Evolutionary conservation across 2,888 invertebrate genomes (phyloP).

Genomic region (Epinotia demarniana): DNA sequence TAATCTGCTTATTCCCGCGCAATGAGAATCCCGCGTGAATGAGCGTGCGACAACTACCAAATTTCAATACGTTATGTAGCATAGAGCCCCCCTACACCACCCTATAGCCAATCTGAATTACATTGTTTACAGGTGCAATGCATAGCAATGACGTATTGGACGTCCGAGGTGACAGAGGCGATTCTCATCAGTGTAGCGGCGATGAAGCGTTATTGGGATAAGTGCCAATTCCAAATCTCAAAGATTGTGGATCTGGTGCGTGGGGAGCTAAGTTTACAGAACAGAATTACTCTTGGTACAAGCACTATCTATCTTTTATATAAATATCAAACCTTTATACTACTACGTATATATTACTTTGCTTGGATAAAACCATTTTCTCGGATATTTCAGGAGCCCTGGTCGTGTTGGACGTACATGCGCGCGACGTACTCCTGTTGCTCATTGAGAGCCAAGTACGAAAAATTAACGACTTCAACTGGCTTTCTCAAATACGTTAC

Average conservation of each 20-base stretch:
- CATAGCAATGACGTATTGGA: slow-evolving; percentile 95
- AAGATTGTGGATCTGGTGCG: slow-evolving; percentile 94
- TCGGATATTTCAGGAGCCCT: slow-evolving; percentile 87
- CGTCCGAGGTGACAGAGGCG: slow-evolving; percentile 92
- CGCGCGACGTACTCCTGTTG: slow-evolving; percentile 92
- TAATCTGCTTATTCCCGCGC: no score
- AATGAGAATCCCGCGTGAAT: no score
- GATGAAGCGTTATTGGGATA: slow-evolving; percentile 87
- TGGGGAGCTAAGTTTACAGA: slow-evolving; percentile 93
- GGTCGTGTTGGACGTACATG: slow-evolving; percentile 97
- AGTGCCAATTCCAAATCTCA: slow-evolving; percentile 91
- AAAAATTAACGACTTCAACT: slow-evolving; percentile 93
- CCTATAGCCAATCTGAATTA: neutral
- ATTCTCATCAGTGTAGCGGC: slow-evolving; percentile 85
- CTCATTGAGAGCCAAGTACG: slow-evolving; percentile 87
- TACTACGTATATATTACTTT: neutral
- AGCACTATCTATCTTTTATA: neutral
- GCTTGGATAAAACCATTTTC: neutral
- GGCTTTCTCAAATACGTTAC: slow-evolving; percentile 92
- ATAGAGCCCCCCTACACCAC: no score
- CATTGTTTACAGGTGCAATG: slow-evolving; percentile 86
- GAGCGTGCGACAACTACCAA: no score
- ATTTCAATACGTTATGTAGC: no score
- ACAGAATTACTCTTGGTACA: slow-evolving; percentile 93
- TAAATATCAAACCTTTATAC: neutral